phyloP scores from a whole-genome alignment of 2,888 invertebrate genomes.

The Acanthoscelides obtectus region DNA sequence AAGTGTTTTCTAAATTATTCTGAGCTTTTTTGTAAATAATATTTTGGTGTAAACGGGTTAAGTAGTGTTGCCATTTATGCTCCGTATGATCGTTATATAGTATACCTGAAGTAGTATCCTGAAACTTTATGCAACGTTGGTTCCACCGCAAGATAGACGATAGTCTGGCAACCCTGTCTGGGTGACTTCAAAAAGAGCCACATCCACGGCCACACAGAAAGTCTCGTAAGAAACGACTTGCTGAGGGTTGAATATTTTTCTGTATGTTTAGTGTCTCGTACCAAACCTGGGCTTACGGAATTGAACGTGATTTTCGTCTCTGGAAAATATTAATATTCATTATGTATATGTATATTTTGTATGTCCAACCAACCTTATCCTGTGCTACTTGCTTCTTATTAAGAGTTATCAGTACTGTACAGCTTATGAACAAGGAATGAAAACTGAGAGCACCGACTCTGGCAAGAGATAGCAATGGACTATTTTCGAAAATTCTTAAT shows the following conservation, averaged over 20 bases:
- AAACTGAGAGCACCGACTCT: too few relatives aligned
- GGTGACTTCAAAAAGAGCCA: constrained; percentile 66
- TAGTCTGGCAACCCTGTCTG: constrained; percentile 64
- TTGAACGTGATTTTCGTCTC: constrained; percentile 64
- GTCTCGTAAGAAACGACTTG: constrained; percentile 51
- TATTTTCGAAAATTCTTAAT: too few relatives aligned
- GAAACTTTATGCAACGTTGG: constrained; percentile 55
- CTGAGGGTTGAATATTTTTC: constrained; percentile 50
- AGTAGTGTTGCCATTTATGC: too few relatives aligned
- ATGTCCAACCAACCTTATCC: too few relatives aligned
- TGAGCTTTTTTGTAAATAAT: too few relatives aligned
- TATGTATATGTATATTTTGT: neutral
- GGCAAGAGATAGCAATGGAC: too few relatives aligned
- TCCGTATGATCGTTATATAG: too few relatives aligned
- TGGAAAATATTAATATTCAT: constrained; percentile 33
- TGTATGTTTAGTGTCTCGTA: constrained; percentile 60
- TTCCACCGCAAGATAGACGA: constrained; percentile 61
- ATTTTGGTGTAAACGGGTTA: too few relatives aligned
- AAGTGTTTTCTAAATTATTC: too few relatives aligned
- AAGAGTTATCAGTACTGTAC: too few relatives aligned
- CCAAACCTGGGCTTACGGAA: constrained; percentile 66
- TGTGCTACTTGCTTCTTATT: too few relatives aligned
- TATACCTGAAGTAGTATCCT: constrained; percentile 66
- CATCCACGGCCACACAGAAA: constrained; percentile 62
- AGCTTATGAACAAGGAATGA: too few relatives aligned